Evolutionary conservation across 2,888 invertebrate genomes (phyloP).

Genomic region (Noctua fimbriata): DNA sequence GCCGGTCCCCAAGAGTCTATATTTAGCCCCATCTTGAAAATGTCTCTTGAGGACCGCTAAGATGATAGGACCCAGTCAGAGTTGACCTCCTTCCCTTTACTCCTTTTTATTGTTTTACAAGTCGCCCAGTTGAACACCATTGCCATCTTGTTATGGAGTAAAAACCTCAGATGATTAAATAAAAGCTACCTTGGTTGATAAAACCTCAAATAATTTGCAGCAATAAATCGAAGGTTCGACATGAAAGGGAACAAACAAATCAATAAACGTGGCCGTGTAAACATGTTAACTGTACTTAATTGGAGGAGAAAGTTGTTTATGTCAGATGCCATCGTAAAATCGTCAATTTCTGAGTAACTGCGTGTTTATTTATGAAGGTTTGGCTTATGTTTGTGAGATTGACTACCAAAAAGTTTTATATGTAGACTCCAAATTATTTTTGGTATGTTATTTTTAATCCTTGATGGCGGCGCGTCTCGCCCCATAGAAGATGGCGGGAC

Average conservation of each 20-base stretch:
- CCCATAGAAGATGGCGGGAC: not conserved
- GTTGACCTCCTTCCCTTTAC: not conserved
- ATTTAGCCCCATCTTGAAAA: not conserved
- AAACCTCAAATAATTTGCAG: not conserved
- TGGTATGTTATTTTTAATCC: not conserved
- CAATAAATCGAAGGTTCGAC: not conserved
- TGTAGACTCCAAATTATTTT: no score
- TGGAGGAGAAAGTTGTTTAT: slow-evolving; percentile 43
- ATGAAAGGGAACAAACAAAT: slow-evolving; percentile 24
- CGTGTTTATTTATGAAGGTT: not conserved
- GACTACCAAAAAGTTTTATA: not conserved
- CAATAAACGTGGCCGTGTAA: slow-evolving; percentile 24
- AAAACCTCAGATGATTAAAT: not conserved
- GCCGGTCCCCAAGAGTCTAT: not conserved
- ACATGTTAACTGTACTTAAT: slow-evolving; percentile 41
- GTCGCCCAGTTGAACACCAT: not conserved
- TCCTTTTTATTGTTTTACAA: not conserved
- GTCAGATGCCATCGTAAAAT: slow-evolving; percentile 14
- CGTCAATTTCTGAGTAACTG: not conserved
- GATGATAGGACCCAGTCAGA: not conserved
- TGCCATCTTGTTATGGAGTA: not conserved
- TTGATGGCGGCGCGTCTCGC: not conserved
- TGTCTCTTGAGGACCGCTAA: not conserved
- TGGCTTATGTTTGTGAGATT: not conserved
- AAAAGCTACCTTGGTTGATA: not conserved